A percentile compares a stretch with the other conserved stretches of the same genome.
These are phyloP conservation scores for Salticus scenicus DNA, from an alignment of 2,888 invertebrate genomes.

Conservation along the genomic window DNA sequence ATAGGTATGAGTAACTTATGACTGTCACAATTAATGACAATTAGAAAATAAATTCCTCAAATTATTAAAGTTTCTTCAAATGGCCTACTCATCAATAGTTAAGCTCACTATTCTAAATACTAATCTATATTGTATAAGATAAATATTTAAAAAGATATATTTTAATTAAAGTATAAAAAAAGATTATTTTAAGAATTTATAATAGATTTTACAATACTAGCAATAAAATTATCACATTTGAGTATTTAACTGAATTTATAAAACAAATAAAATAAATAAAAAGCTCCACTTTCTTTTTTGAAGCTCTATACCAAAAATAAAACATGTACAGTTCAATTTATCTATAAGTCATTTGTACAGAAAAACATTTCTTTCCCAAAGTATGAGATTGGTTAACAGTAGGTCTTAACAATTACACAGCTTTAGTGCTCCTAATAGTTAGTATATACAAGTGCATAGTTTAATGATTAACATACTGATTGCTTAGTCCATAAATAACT, in stretches of 20 bases:
- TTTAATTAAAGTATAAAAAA: constrained; percentile 13
- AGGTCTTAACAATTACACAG: background rate
- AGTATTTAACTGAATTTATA: background rate
- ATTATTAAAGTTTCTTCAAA: background rate
- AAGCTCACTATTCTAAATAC: constrained; percentile 19
- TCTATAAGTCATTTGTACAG: too few species aligned
- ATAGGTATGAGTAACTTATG: constrained; percentile 11
- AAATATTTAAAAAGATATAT: background rate
- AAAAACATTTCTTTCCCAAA: too few species aligned
- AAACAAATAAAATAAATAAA: constrained; percentile 11
- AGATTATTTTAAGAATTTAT: background rate
- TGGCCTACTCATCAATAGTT: constrained; percentile 5
- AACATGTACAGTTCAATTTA: background rate
- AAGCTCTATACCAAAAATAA: constrained; percentile 35
- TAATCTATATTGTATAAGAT: constrained; percentile 9
- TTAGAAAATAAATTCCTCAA: background rate
- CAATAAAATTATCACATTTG: constrained; percentile 25
- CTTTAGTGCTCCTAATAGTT: constrained; percentile 1
- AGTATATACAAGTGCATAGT: constrained; percentile 24
- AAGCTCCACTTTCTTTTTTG: constrained; percentile 42
- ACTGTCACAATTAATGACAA: background rate
- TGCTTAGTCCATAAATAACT: constrained; percentile 45
- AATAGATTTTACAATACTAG: background rate
- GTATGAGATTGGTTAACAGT: background rate
- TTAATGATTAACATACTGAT: constrained; percentile 37